Conservation (phyloP, 2,113 vertebrate genomes). For the Cynoglossus semilaevis region DNA sequence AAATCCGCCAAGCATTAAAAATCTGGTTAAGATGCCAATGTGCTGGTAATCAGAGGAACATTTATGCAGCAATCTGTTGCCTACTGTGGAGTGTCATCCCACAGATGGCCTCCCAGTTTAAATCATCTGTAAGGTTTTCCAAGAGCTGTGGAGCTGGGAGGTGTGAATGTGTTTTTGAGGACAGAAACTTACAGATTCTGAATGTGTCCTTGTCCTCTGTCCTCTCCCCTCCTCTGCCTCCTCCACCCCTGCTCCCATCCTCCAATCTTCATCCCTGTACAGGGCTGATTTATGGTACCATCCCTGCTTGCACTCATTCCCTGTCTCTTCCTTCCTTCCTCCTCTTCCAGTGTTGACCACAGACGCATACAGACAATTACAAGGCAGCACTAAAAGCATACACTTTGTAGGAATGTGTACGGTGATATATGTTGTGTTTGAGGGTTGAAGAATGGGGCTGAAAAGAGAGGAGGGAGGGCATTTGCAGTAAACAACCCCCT, state of each 20-base stretch:
- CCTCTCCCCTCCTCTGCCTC: constrained; percentile 9
- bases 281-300: constrained; percentile 59
- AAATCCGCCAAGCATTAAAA: neutral
- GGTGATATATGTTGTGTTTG: constrained; percentile 8
- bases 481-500: constrained; percentile 42
- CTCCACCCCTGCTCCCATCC: constrained; percentile 30
- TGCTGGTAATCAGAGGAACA: neutral
- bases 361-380: constrained; percentile 47
- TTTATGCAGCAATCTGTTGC: neutral
- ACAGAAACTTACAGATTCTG: constrained; percentile 16
- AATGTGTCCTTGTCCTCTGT: constrained; percentile 4
- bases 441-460: neutral
- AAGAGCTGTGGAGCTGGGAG: constrained; percentile 5
- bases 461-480: neutral
- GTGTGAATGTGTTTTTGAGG: constrained; percentile 1
- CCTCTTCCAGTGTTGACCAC: constrained; percentile 33
- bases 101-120: neutral
- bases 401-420: constrained; percentile 13
- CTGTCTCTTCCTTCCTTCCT: constrained; percentile 31
- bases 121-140: constrained; percentile 11
- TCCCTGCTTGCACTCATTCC: constrained; percentile 32
- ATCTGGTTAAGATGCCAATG: no score
- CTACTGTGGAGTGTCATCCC: neutral
- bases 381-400: constrained; percentile 45
- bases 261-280: constrained; percentile 41